Evolutionary conservation across 2,113 vertebrate species (phyloP), one percentile per base, ranked within the genome.

Genomic region (Stigmatopora nigra): DNA sequence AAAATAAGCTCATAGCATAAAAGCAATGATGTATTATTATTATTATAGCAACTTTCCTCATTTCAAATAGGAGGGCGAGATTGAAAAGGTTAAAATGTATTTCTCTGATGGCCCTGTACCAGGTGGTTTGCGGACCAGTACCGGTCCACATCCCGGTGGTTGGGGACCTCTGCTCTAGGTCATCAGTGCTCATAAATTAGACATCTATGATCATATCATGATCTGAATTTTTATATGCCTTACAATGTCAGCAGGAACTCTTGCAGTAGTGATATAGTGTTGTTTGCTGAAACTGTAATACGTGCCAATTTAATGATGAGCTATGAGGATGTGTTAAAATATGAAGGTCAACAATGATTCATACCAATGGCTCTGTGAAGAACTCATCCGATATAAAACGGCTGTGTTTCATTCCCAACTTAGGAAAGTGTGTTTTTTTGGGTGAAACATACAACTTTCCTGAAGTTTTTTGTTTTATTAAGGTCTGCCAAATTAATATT

Each of bases 301-400:
- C 38, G 10, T 59, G 16, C 57, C 17, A 59, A 38, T 19, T 61
- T n/a, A 14, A 8, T 19, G 17, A 22, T 22, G 53, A 31, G 53
- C 53, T 56, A 31, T 44, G 16, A 41, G 41, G 59, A 4, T 45
- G 59, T 45, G 59, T 22, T 46, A 19, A 61, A 22, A 61, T 45
- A 60, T 61, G 41, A 61, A 20, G 13, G 45, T 61, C 57, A 45
- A 61, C 59, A 41, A 61, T 45, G 59, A 20, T 45, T 61, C 41
- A 20, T 61, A 61, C 14, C n/a, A 22, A 20, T 45, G 59, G n/a
- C 12, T 61, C 41, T 20, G 59, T 13, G 5, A 20, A 61, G 59
- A 61, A 38, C 41, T 41, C 38, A 14, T 22, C 19, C 19, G 3
- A 61, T 61, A 61, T 61, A 16, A 13, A 56, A 25, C 25, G 15